Percentiles rank a stretch among this genome's conserved stretches.
Conservation (phyloP, 2,113 vertebrate species). For the Herpetotheres cachinnans region DNA sequence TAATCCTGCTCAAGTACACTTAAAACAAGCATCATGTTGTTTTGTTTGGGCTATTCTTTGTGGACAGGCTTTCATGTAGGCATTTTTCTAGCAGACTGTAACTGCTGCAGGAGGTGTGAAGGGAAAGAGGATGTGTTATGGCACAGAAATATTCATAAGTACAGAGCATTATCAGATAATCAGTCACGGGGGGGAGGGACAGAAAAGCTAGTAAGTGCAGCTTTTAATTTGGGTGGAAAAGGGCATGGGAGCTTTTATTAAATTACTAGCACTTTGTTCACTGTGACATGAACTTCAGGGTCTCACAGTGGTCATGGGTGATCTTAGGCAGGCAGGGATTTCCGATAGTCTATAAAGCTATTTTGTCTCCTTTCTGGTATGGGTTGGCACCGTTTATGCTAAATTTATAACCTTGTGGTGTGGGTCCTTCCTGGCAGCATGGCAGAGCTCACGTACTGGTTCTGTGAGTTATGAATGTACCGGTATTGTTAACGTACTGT, state of each 20-base stretch:
- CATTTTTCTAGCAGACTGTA: not conserved
- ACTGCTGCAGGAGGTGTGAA: not conserved
- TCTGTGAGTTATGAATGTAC: not conserved
- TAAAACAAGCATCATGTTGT: not conserved
- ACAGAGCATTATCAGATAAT: not conserved
- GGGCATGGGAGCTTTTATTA: not conserved
- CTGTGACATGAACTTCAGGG: not conserved
- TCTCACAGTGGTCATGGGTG: not conserved
- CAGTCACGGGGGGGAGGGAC: not conserved
- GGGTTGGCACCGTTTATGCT: not conserved
- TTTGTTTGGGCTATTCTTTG: not conserved
- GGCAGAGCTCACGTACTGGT: conserved; percentile 9
- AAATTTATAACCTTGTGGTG: not conserved
- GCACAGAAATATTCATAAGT: not conserved
- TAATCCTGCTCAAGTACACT: conserved; percentile 46
- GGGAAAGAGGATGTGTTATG: not conserved
- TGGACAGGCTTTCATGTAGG: not conserved
- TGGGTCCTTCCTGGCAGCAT: not conserved
- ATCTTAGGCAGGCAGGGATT: not conserved
- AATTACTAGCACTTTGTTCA: not conserved
- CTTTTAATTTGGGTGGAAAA: not conserved
- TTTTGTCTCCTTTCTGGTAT: conserved; percentile 3
- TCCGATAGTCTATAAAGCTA: not conserved
- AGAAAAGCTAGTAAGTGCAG: not conserved
- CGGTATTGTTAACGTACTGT: not conserved